Conservation (phyloP, 1,140 invertebrate genomes). For the Campoletis sonorensis region DNA sequence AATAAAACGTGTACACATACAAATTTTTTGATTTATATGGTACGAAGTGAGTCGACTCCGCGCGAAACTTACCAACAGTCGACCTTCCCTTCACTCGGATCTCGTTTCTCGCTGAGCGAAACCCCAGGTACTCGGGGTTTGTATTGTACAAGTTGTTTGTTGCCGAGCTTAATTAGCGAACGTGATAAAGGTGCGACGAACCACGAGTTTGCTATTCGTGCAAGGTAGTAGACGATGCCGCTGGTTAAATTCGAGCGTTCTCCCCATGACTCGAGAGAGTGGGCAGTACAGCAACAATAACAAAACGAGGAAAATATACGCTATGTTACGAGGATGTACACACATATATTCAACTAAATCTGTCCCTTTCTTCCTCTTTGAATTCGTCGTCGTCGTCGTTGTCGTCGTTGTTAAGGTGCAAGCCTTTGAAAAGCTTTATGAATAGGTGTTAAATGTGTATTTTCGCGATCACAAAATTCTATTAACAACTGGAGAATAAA, state of each 20-base stretch:
- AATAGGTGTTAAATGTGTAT: not conserved
- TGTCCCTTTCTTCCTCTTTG: not conserved
- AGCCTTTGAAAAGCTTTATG: not conserved
- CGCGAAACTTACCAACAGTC: not conserved
- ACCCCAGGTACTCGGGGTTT: slow-evolving; percentile 23
- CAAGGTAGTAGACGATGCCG: slow-evolving; percentile 4
- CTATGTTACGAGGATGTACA: not conserved
- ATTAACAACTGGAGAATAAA: too few relatives aligned
- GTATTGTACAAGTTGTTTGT: slow-evolving; percentile 43
- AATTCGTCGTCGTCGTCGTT: not conserved
- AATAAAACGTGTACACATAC: not conserved
- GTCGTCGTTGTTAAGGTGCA: not conserved
- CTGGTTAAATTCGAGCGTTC: slow-evolving; percentile 10
- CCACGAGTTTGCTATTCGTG: slow-evolving; percentile 39
- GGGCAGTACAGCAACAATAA: not conserved
- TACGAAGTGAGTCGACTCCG: not conserved
- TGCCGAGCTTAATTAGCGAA: slow-evolving; percentile 43
- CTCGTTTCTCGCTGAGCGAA: not conserved
- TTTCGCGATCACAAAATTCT: not conserved
- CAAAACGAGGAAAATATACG: not conserved
- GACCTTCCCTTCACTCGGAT: slow-evolving; percentile 17
- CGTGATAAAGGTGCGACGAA: slow-evolving; percentile 44
- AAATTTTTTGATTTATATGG: not conserved
- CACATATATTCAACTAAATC: not conserved
- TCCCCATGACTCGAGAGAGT: not conserved